Base-by-base conservation (phyloP, 92 coral and sea anemone genomes). In the Parazoanthus atlanticus region DNA sequence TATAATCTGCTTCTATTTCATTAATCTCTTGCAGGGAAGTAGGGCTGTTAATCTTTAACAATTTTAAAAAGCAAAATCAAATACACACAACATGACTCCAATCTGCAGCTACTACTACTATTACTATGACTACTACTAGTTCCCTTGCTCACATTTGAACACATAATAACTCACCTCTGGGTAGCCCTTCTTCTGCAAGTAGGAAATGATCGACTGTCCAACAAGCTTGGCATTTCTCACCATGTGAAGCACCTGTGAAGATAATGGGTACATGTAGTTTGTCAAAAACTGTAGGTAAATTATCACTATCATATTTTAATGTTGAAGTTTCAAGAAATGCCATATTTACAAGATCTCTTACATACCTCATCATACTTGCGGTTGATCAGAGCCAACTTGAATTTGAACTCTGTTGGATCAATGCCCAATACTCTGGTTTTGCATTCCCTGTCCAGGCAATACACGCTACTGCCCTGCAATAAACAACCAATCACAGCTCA, bases 181-280 rank as follows among this genome's bases (percentile, higher is more conserved):
- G 82, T 96, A 97, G 79, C 99, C 99, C 79, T 97, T 95, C 89
- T 96, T 94, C 93, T 96, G 99, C 30, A 97, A 79, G 86, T 97
- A 97, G 25, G 99, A 96, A 69, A 97, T 97, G 83, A 97, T 97
- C 16, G 99, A 97, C 64, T 97, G 99, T 65, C 99, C 99, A 89
- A 97, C 99, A 38, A 97, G 91, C 82, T 97, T 97, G 64, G 99
- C 99, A 93, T 97, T 97, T 86, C 99, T 92, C 52, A 97, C 99
- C 99, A 97, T 97, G 85, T 97, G 99, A 5, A 97, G 91, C 74
- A 96, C 99, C 99, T 96, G 75, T 46, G 41, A 12, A 19, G 23
- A 19, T 64, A n/a, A 49, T 28, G 69, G 15, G 33, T n/a, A 41
- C 13, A 40, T 23, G 31, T 26, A n/a, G 66, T 4, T 54, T 34